These are phyloP conservation scores for Phoebastria nigripes DNA, from an alignment of 2,797 vertebrate species.

Conservation along the genomic window DNA sequence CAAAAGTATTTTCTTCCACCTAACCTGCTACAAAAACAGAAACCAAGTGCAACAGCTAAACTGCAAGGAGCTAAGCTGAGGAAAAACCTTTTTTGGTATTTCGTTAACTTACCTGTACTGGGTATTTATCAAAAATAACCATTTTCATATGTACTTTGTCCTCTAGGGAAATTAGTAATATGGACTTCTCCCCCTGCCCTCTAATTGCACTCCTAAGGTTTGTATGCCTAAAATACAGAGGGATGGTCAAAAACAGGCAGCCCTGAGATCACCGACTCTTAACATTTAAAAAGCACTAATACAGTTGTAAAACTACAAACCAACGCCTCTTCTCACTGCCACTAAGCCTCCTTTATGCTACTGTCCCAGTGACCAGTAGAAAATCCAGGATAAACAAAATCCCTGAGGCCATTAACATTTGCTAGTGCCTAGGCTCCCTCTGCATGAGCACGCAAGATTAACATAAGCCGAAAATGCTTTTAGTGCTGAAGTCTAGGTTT, in stretches of 20 bases:
- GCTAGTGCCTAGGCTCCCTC: background rate
- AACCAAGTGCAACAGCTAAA: background rate
- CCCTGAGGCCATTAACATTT: background rate
- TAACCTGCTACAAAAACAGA: background rate
- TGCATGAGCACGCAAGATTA: background rate
- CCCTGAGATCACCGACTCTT: background rate
- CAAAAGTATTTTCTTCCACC: background rate
- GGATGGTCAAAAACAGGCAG: background rate
- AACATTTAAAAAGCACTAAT: background rate
- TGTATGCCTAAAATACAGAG: background rate
- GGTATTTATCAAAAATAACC: background rate
- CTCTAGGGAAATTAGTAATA: background rate
- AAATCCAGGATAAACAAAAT: background rate
- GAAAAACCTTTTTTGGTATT: background rate
- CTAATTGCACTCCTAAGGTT: background rate
- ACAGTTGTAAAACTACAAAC: background rate
- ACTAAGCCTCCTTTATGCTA: background rate
- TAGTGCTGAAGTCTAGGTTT: background rate
- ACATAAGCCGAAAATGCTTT: background rate
- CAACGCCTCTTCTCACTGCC: background rate
- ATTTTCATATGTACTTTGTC: background rate
- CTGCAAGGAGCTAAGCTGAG: background rate
- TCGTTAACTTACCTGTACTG: background rate
- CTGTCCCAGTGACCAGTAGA: background rate
- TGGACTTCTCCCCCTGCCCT: accelerated